Percentiles rank a stretch among this genome's conserved stretches.
These are phyloP conservation scores for Formicarius rufipectus DNA, from an alignment of 2,113 vertebrate species.

Conservation along the genomic window DNA sequence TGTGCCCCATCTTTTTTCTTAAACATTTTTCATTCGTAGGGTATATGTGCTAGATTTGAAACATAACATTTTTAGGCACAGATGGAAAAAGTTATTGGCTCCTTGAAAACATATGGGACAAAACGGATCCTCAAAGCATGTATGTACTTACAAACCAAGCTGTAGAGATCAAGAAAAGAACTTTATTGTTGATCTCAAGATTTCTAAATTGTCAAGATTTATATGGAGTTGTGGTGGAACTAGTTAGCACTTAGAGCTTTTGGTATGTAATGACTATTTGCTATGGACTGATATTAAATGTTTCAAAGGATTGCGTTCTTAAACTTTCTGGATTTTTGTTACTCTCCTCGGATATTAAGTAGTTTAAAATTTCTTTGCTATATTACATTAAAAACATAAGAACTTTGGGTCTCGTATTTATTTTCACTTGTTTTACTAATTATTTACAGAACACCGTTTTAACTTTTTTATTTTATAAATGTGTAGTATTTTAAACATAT, in stretches of 20 bases:
- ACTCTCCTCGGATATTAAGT: slow-evolving; percentile 82
- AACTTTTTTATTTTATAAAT: slow-evolving; percentile 81
- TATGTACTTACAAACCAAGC: slow-evolving; percentile 82
- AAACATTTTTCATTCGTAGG: slow-evolving; percentile 65
- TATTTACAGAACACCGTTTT: slow-evolving; percentile 80
- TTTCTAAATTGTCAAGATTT: slow-evolving; percentile 80
- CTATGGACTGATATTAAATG: slow-evolving; percentile 85
- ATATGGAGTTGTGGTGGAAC: slow-evolving; percentile 82
- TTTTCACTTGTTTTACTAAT: slow-evolving; percentile 83
- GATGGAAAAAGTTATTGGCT: slow-evolving; percentile 74
- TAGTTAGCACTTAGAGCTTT: slow-evolving; percentile 84
- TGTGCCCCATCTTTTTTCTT: slow-evolving; percentile 69
- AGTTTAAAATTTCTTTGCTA: slow-evolving; percentile 87
- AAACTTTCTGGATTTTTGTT: slow-evolving; percentile 90
- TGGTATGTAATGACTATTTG: slow-evolving; percentile 83
- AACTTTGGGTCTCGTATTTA: slow-evolving; percentile 88
- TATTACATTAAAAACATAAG: slow-evolving; percentile 98
- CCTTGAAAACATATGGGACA: slow-evolving; percentile 70
- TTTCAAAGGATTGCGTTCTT: slow-evolving; percentile 90
- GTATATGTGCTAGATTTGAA: slow-evolving; percentile 71
- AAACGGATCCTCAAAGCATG: slow-evolving; percentile 75
- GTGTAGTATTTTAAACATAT: slow-evolving; percentile 79
- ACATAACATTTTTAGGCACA: slow-evolving; percentile 77
- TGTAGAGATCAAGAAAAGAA: slow-evolving; percentile 81
- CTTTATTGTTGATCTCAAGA: slow-evolving; percentile 76